These are phyloP conservation scores for Mactra quadrangularis DNA, from an alignment of 1,140 invertebrate species.

Conservation along the genomic window DNA sequence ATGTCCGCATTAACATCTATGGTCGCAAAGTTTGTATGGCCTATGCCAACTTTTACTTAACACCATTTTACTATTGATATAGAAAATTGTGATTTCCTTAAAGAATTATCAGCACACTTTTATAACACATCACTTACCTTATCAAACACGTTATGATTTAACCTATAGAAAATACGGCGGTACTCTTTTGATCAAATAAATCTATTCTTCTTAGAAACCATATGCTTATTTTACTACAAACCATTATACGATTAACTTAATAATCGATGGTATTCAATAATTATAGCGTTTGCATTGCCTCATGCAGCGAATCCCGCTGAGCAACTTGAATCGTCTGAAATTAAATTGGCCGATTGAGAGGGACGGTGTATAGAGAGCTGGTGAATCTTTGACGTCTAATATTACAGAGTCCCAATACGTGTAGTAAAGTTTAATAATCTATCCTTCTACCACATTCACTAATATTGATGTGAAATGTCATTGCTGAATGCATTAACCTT, in stretches of 20 bases:
- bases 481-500: slow-evolving; percentile 56
- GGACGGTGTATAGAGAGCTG: slow-evolving; percentile 27
- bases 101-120: too few relatives aligned
- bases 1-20: too few relatives aligned
- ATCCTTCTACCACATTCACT: slow-evolving; percentile 30
- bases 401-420: not conserved
- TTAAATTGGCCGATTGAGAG: slow-evolving; percentile 46
- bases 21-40: too few relatives aligned
- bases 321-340: slow-evolving; percentile 37
- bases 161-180: not conserved
- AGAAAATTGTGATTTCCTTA: too few relatives aligned
- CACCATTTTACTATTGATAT: too few relatives aligned
- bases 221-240: slow-evolving; percentile 57
- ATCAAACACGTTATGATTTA: too few relatives aligned
- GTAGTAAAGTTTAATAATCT: slow-evolving; percentile 38
- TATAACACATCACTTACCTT: too few relatives aligned
- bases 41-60: too few relatives aligned
- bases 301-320: not conserved
- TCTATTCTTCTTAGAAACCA: slow-evolving; percentile 43
- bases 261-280: slow-evolving; percentile 58
- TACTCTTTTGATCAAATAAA: not conserved
- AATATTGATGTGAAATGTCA: slow-evolving; percentile 60
- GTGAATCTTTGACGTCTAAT: not conserved
- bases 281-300: slow-evolving; percentile 53
- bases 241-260: slow-evolving; percentile 31